Conservation (phyloP, 2,113 vertebrate species). For the Cyrtonyx montezumae region DNA sequence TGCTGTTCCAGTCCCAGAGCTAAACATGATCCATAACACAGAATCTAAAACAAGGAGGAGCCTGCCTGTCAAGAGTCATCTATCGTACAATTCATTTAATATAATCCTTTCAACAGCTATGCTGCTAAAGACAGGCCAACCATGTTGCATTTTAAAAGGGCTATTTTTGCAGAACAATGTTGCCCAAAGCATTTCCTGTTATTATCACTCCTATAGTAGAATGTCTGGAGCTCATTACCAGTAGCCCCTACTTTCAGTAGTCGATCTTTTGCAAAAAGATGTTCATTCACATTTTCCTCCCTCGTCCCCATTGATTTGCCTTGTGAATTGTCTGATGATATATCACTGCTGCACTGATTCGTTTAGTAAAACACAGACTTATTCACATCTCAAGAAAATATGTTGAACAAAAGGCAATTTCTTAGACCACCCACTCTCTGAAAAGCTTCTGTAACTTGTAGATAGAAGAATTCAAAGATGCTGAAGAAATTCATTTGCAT, state of each 20-base stretch:
- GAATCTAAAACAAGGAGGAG: constrained; percentile 49
- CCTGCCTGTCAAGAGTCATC: constrained; percentile 52
- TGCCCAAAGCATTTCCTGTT: constrained; percentile 65
- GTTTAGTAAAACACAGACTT: constrained; percentile 52
- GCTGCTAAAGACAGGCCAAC: constrained; percentile 29
- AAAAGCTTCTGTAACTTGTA: constrained; percentile 20
- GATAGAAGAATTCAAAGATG: not conserved
- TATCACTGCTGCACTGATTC: constrained; percentile 16
- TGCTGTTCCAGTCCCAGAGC: constrained; percentile 30
- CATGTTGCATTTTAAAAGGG: constrained; percentile 37
- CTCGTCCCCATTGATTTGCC: not conserved
- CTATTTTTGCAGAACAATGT: constrained; percentile 48
- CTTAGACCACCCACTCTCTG: constrained; percentile 62
- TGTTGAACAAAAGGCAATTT: constrained; percentile 46
- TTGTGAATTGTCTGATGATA: constrained; percentile 12
- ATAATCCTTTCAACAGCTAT: constrained; percentile 39
- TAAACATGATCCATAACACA: constrained; percentile 54
- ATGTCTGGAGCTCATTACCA: constrained; percentile 50
- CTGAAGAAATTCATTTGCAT: constrained; percentile 30
- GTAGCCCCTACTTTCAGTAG: constrained; percentile 44
- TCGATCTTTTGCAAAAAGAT: constrained; percentile 26
- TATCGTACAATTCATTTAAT: constrained; percentile 40
- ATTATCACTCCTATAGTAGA: constrained; percentile 39
- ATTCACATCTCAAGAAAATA: constrained; percentile 40
- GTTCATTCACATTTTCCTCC: constrained; percentile 36